Percentiles rank a stretch among this genome's conserved stretches.
Evolutionary conservation across 2,113 vertebrate species (phyloP).

Genomic region (Pampusana beccarii): DNA sequence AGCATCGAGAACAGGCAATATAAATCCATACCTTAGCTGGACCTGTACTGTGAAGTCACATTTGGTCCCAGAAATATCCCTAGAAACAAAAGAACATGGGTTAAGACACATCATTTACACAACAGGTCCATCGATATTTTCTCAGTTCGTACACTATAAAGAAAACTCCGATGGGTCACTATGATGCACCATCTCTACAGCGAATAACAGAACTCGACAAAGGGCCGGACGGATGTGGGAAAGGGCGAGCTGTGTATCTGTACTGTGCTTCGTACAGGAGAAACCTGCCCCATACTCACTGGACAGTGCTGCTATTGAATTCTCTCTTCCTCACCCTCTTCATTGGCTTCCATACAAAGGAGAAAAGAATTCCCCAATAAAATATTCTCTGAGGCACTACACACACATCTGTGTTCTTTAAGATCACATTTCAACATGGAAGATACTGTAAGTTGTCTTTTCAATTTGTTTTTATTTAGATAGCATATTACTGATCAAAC

Average conservation of each 20-base stretch:
- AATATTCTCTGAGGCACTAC: not conserved
- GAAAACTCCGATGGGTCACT: not conserved
- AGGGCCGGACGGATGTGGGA: not conserved
- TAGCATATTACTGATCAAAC: not conserved
- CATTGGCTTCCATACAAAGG: not conserved
- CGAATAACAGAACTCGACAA: fast-evolving
- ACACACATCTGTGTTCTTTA: not conserved
- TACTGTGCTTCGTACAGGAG: fast-evolving
- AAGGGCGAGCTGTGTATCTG: not conserved
- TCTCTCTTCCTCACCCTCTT: not conserved
- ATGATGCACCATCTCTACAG: fast-evolving
- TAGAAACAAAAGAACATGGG: constrained; percentile 60
- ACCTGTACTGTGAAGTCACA: constrained; percentile 99
- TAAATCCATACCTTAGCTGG: constrained; percentile 88
- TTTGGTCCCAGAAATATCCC: constrained; percentile 99
- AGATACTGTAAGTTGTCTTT: not conserved
- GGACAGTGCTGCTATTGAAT: not conserved
- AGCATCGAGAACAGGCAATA: not conserved
- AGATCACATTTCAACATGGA: not conserved
- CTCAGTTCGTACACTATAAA: not conserved
- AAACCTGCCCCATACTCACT: not conserved
- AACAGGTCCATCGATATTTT: not conserved
- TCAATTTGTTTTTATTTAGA: not conserved
- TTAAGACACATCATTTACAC: not conserved
- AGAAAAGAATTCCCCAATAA: not conserved